A percentile compares a stretch with the other conserved stretches of the same genome.
These are phyloP conservation scores for Ophion ventricosus DNA, from an alignment of 2,888 invertebrate genomes.

Conservation along the genomic window DNA sequence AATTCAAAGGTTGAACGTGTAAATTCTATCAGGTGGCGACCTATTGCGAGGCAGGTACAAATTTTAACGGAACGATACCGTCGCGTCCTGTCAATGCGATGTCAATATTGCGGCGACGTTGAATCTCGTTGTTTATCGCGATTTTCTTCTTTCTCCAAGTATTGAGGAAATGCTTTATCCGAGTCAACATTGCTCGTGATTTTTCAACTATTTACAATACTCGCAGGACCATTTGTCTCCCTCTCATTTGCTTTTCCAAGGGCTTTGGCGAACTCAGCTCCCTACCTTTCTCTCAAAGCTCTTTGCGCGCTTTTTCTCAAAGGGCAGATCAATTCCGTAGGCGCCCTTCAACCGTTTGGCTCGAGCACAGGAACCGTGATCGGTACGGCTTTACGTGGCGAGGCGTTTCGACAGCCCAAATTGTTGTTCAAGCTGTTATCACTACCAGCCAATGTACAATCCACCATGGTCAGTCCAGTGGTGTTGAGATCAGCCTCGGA, in stretches of 20 bases:
- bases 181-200: constrained; percentile 16
- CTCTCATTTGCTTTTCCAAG: constrained; percentile 22
- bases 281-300: constrained; percentile 54
- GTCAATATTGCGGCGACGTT: constrained; percentile 19
- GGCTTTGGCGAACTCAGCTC: constrained; percentile 49
- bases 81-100: constrained; percentile 16
- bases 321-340: constrained; percentile 56
- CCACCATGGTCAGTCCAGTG: constrained; percentile 79
- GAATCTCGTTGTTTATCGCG: constrained; percentile 27
- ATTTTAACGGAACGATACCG: constrained; percentile 40
- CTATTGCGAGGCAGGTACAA: constrained; percentile 49
- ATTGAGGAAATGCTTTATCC: neutral
- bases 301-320: constrained; percentile 47
- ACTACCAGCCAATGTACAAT: constrained; percentile 77
- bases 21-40: constrained; percentile 12
- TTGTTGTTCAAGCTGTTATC: constrained; percentile 81
- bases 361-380: constrained; percentile 77
- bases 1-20: neutral
- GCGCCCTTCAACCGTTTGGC: constrained; percentile 80
- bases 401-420: constrained; percentile 72
- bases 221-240: constrained; percentile 18
- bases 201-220: constrained; percentile 55
- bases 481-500: constrained; percentile 74
- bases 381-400: constrained; percentile 74
- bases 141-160: constrained; percentile 24